Percentiles rank a stretch among this genome's conserved stretches.
These are phyloP conservation scores for Melitaea cinxia DNA, from an alignment of 1,140 invertebrate genomes.

Conservation along the genomic window DNA sequence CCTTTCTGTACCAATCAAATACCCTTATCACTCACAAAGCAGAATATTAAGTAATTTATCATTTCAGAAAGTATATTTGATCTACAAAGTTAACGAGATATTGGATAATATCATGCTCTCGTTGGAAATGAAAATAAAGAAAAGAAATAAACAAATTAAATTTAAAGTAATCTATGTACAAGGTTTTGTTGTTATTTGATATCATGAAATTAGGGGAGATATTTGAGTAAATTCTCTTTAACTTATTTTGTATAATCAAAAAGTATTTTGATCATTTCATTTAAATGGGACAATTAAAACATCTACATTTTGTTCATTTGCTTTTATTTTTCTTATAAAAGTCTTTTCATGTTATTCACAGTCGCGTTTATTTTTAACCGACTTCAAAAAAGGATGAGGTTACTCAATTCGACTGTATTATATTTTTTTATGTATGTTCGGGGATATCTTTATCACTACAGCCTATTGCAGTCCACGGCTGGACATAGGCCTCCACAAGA, in stretches of 20 bases:
- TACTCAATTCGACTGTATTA: no score
- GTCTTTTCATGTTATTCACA: no score
- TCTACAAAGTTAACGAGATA: constrained; percentile 10
- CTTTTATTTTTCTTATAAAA: no score
- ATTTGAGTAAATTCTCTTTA: not conserved
- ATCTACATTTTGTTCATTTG: no score
- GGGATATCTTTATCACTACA: no score
- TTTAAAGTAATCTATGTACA: not conserved
- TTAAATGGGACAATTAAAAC: no score
- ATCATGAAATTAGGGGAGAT: not conserved
- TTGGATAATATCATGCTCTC: not conserved
- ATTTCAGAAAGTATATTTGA: constrained; percentile 20
- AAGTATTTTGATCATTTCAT: no score
- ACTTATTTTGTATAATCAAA: not conserved
- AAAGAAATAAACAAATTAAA: not conserved
- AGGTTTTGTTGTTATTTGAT: constrained; percentile 6
- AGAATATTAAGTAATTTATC: constrained; percentile 24
- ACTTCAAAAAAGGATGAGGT: no score
- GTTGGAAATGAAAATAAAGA: constrained; percentile 2
- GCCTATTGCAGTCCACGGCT: no score
- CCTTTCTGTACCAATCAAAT: constrained; percentile 8
- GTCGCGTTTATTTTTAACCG: no score
- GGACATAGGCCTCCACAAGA: no score
- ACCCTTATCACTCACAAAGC: constrained; percentile 9
- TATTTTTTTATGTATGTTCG: no score